Percentiles rank a stretch among this genome's conserved stretches.
phyloP scores from a whole-genome alignment of 2,113 vertebrate genomes.

The Pygoscelis antarcticus region DNA sequence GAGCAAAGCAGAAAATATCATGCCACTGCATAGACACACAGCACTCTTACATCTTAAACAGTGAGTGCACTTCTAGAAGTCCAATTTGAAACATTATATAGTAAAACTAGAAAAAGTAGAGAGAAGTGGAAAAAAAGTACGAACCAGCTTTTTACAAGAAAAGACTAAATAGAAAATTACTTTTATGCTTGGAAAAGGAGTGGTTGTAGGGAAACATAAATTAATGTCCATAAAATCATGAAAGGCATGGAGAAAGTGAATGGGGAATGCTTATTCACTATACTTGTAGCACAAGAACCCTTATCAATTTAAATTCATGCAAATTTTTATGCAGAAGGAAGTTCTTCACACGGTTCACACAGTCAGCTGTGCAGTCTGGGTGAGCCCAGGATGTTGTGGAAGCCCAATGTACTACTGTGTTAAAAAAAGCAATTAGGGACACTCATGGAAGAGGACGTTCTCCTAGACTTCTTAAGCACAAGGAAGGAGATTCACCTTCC shows the following conservation, averaged over 20 bases:
- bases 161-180: not conserved
- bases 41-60: not conserved
- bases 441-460: not conserved
- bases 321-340: not conserved
- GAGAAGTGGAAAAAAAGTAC: not conserved
- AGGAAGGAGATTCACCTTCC: not conserved
- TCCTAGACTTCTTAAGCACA: not conserved
- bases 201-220: not conserved
- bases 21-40: not conserved
- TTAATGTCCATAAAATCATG: not conserved
- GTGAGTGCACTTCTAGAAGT: not conserved
- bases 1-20: not conserved
- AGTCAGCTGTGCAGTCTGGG: not conserved
- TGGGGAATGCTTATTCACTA: not conserved
- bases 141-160: not conserved
- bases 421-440: not conserved
- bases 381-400: not conserved
- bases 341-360: not conserved
- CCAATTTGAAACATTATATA: not conserved
- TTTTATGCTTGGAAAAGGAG: not conserved
- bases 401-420: not conserved
- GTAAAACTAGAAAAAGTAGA: not conserved
- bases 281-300: not conserved
- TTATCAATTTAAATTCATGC: not conserved
- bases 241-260: not conserved